Conservation (phyloP, 2,113 vertebrate species). For the Rhegmatorhina hoffmannsi region DNA sequence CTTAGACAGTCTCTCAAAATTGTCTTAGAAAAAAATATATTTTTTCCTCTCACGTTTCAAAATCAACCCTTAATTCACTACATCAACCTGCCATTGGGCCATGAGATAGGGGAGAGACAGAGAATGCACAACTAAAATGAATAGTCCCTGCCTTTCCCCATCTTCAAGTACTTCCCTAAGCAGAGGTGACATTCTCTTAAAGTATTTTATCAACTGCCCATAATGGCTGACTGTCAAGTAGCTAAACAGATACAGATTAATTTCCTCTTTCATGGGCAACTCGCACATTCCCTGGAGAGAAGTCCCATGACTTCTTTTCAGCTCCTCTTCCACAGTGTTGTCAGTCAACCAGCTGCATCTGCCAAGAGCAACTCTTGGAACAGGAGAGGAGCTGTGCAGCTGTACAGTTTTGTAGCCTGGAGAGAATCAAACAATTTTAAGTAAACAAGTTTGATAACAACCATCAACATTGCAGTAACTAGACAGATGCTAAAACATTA, state of each 20-base stretch:
- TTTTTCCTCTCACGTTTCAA: background rate
- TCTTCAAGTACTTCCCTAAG: background rate
- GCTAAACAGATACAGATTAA: background rate
- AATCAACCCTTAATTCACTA: background rate
- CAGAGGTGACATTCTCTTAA: background rate
- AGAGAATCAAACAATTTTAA: background rate
- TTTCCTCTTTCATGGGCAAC: background rate
- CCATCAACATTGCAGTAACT: background rate
- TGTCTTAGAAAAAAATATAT: background rate
- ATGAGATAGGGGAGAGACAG: background rate
- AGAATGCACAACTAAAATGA: background rate
- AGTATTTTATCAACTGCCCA: background rate
- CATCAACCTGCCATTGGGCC: background rate
- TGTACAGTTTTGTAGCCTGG: background rate
- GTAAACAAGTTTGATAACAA: background rate
- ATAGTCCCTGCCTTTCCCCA: background rate
- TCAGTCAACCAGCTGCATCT: background rate
- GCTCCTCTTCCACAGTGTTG: background rate
- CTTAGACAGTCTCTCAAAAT: background rate
- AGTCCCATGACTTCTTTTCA: background rate
- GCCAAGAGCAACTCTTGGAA: background rate
- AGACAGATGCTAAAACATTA: background rate
- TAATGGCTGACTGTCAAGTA: background rate
- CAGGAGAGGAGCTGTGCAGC: background rate
- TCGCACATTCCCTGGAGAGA: background rate